These are phyloP conservation scores for Bradypodion ventrale DNA, from an alignment of 2,797 vertebrate genomes.

Conservation along the genomic window DNA sequence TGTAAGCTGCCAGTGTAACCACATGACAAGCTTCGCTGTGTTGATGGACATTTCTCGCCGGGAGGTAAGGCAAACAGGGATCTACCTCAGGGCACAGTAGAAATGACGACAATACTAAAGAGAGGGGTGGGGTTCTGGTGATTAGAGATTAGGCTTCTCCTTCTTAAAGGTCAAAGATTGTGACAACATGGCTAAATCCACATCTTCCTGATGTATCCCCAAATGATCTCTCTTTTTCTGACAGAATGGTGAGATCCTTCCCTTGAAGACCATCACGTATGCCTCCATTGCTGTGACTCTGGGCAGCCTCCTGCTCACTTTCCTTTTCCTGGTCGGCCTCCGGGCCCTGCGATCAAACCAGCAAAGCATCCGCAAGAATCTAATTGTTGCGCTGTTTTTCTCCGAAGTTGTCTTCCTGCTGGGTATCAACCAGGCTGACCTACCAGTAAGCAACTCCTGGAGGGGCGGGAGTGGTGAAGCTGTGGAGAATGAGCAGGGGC, in stretches of 20 bases:
- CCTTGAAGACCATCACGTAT: slow-evolving; percentile 88
- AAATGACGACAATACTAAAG: background rate
- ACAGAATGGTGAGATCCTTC: slow-evolving; percentile 94
- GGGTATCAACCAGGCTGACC: slow-evolving; percentile 93
- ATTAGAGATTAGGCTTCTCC: background rate
- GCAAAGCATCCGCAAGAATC: slow-evolving; percentile 87
- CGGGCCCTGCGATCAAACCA: slow-evolving; percentile 86
- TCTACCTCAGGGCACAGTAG: background rate
- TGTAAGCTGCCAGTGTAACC: slow-evolving; percentile 95
- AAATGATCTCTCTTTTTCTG: background rate
- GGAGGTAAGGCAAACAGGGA: slow-evolving; percentile 78
- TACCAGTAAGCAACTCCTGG: slow-evolving; percentile 77
- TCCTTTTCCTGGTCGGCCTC: slow-evolving; percentile 83
- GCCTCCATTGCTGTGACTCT: slow-evolving; percentile 86
- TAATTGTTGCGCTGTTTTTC: slow-evolving; percentile 83
- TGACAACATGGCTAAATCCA: background rate
- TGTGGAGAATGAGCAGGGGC: background rate
- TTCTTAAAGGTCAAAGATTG: background rate
- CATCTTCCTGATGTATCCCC: background rate
- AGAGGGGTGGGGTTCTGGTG: background rate
- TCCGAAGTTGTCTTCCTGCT: slow-evolving; percentile 91
- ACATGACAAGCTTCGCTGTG: slow-evolving; percentile 95
- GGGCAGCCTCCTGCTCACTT: slow-evolving; percentile 86
- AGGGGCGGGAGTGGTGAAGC: background rate
- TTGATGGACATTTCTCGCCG: slow-evolving; percentile 94